Conservation (phyloP, 2,888 invertebrate genomes). For the Oscheius sp. region DNA sequence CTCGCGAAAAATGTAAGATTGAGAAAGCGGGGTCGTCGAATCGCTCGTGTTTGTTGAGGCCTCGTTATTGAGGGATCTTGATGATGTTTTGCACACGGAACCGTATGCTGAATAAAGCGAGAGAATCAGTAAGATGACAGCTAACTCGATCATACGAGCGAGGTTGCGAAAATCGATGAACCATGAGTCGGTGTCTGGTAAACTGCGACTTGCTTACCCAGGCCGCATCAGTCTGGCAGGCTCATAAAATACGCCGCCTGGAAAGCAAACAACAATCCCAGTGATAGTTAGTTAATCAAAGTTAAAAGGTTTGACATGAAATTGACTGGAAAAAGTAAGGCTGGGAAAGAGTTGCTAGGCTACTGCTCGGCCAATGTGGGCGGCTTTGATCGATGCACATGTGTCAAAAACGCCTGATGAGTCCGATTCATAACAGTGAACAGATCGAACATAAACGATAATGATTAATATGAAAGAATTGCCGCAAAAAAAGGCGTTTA, state of each 20-base stretch:
- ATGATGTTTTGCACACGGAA: neutral
- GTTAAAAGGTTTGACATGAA: neutral
- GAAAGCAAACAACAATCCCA: slow-evolving; percentile 16
- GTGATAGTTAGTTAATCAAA: neutral
- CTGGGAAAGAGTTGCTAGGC: slow-evolving; percentile 9
- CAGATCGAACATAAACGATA: no score
- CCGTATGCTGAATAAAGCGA: neutral
- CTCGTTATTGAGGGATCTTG: slow-evolving; percentile 3
- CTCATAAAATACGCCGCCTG: slow-evolving; percentile 25
- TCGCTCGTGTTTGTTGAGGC: neutral
- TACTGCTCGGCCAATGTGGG: slow-evolving; percentile 2
- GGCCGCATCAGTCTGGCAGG: slow-evolving; percentile 22
- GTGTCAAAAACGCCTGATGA: no score
- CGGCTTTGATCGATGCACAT: no score
- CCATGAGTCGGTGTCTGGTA: slow-evolving; percentile 8
- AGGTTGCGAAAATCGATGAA: slow-evolving; percentile 21
- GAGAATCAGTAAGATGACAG: neutral
- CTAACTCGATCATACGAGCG: neutral
- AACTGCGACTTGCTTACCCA: slow-evolving; percentile 18
- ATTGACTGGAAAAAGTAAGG: neutral
- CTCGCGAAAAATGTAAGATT: no score
- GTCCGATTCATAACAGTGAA: no score
- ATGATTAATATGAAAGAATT: no score
- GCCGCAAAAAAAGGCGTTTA: no score
- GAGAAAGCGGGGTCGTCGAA: no score